phyloP scores from a whole-genome alignment of 2,888 invertebrate genomes.

The Lucinisca nassula region DNA sequence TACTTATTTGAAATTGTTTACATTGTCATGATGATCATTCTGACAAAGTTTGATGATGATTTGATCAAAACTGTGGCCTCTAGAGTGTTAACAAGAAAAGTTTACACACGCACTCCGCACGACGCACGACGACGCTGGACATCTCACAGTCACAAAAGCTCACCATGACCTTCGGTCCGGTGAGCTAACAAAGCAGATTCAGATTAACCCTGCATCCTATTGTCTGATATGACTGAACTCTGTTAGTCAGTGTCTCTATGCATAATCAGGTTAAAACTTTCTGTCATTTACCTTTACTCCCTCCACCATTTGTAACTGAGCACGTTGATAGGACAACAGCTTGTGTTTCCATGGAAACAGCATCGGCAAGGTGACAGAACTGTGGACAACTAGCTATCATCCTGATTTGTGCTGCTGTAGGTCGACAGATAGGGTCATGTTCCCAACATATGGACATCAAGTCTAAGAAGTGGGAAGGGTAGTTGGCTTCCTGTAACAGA shows the following conservation, averaged over 20 bases:
- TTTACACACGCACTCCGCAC: too few species aligned
- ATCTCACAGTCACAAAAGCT: too few species aligned
- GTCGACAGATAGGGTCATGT: slow-evolving; percentile 93
- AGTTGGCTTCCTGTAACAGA: slow-evolving; percentile 86
- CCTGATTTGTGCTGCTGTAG: slow-evolving; percentile 97
- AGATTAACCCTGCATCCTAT: not conserved
- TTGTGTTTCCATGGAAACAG: slow-evolving; percentile 91
- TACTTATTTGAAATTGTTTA: too few species aligned
- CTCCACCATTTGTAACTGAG: slow-evolving; percentile 58
- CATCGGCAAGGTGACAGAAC: slow-evolving; percentile 95
- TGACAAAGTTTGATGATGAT: too few species aligned
- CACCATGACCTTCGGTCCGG: not conserved
- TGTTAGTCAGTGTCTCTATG: too few species aligned
- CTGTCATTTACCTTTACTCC: too few species aligned
- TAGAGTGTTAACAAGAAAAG: too few species aligned
- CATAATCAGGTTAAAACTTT: too few species aligned
- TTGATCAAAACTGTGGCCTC: too few species aligned
- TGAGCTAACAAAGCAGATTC: not conserved
- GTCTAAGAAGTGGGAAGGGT: slow-evolving; percentile 93
- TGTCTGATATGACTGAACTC: too few species aligned
- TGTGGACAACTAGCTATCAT: slow-evolving; percentile 97
- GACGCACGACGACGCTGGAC: too few species aligned
- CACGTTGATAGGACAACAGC: slow-evolving; percentile 72
- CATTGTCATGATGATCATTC: too few species aligned
- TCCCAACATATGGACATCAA: slow-evolving; percentile 99